Conservation (phyloP, 2,113 vertebrate genomes). For the Oreochromis niloticus region DNA sequence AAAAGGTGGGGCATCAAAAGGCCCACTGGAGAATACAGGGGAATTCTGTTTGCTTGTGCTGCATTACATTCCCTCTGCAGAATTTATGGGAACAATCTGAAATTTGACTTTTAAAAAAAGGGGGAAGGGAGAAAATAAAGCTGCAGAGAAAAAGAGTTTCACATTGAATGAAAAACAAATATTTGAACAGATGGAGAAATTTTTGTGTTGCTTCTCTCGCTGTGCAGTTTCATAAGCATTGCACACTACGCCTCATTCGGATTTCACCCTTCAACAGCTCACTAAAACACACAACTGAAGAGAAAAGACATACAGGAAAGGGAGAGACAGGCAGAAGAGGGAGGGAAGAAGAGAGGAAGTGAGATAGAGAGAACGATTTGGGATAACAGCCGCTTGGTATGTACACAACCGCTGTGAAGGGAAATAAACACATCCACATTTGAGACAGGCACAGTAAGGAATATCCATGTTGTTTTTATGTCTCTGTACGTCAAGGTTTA, state of each 20-base stretch:
- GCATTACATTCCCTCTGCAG: conserved; percentile 33
- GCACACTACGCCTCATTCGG: conserved; percentile 3
- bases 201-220: conserved; percentile 12
- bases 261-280: conserved; percentile 27
- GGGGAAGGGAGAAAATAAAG: neutral
- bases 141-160: conserved; percentile 35
- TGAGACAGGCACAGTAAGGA: neutral
- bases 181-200: conserved; percentile 68
- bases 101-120: neutral
- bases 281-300: conserved; percentile 25
- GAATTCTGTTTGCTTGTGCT: conserved; percentile 61
- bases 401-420: conserved; percentile 52
- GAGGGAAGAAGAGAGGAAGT: conserved; percentile 36
- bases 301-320: conserved; percentile 9
- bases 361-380: conserved; percentile 44
- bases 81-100: conserved; percentile 32
- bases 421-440: conserved; percentile 46
- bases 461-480: neutral
- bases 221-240: conserved; percentile 10
- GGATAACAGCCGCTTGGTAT: conserved; percentile 52
- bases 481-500: neutral
- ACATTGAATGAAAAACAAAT: conserved; percentile 61
- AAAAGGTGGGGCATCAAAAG: conserved; percentile 46
- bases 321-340: neutral
- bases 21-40: conserved; percentile 50